Base-by-base conservation (phyloP, 53 echinoderm and acorn worm genomes). In the Temnopleurus reevesii region DNA sequence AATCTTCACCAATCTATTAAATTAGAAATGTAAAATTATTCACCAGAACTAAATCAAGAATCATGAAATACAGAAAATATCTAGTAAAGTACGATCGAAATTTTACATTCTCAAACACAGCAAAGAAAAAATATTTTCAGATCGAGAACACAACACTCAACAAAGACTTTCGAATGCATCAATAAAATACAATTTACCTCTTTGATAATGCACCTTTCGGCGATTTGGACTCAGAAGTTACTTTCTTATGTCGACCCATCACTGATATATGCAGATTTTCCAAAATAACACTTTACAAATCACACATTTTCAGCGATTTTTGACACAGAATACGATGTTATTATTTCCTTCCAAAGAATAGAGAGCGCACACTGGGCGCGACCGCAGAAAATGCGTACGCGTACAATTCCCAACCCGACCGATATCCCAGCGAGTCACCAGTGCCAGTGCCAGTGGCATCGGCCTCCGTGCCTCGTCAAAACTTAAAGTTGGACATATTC, bases 171-270 rank as follows among this genome's bases (percentile, higher is more conserved):
- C 41, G 26, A 58, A 41, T 19, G 41, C 71, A 36, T 41, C 41
- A 64, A 13, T 26, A 53, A 83, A 51, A 30, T 28, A 21, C 30
- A 6, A 49, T 23, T 87, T 87, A 87, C 88, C 88, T 71, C 17
- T 71, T 87, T 28, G 18, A 51, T 33, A 71, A 33, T 31, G 88
- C 51, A 46, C 49, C 30, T 87, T 87, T 87, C 26, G 88, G 31
- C 7, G 71, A 34, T 66, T 66, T 66, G 1, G 53, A 25, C 30
- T 66, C 71, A n/a, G 71, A 66, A 19, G 35, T 31, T 27, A 65
- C 31, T 51, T 87, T 87, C 86, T 66, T 87, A 31, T 66, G 53
- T 4, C 88, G 88, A 66, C 34, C 88, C 88, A 86, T 87, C 31
- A 66, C 56, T 34, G 23, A 27, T 18, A 36, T 71, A 21, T 17